phyloP scores from a whole-genome alignment of 2,888 invertebrate species.

The Ferdinandea cuprea region DNA sequence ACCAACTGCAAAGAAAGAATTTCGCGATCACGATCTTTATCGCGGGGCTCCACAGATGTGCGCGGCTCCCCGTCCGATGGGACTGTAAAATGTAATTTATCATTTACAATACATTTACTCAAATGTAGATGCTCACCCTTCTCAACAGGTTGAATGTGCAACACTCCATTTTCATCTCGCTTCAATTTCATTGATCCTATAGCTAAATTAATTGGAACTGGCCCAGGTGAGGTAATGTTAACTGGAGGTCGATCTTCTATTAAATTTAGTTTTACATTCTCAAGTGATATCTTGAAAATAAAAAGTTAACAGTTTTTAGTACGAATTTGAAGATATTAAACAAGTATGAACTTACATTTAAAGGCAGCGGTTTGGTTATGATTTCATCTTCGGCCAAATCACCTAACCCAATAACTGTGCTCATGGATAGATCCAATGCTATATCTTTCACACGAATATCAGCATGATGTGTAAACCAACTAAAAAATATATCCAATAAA shows the following conservation, averaged over 20 bases:
- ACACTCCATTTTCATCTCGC: conserved; percentile 89
- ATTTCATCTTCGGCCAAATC: conserved; percentile 95
- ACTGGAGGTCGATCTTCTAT: conserved; percentile 93
- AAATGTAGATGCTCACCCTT: neutral
- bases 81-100: conserved; percentile 8
- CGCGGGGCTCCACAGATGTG: conserved; percentile 51
- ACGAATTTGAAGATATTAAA: neutral
- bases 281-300: conserved; percentile 86
- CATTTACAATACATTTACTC: no score
- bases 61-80: conserved; percentile 2
- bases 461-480: conserved; percentile 84
- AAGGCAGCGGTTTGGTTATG: conserved; percentile 90
- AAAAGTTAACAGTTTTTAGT: neutral
- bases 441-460: conserved; percentile 88
- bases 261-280: conserved; percentile 89
- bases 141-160: conserved; percentile 87
- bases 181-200: conserved; percentile 88
- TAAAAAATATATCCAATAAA: conserved; percentile 63
- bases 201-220: conserved; percentile 90
- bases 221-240: conserved; percentile 91
- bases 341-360: conserved; percentile 86
- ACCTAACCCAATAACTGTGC: conserved; percentile 90
- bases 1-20: conserved; percentile 83
- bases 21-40: conserved; percentile 83
- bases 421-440: conserved; percentile 89